Base-by-base conservation (phyloP, 2,113 vertebrate genomes). In the Oryzias curvinotus region DNA sequence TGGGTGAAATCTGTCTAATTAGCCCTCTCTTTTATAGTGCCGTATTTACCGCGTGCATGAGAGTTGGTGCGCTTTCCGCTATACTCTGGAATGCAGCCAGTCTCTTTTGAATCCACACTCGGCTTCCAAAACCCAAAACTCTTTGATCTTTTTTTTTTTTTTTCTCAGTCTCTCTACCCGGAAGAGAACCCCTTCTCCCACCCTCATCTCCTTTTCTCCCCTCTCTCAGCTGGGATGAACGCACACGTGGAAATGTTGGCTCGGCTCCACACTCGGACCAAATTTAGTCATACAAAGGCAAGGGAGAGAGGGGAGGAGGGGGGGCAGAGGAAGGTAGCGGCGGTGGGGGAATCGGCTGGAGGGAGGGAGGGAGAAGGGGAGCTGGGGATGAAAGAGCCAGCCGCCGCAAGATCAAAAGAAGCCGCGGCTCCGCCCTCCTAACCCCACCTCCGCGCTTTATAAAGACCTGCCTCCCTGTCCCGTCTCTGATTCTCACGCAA, bases 241-340 rank as follows among this genome's bases (percentile, higher is more conserved):
- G 94, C 93, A 94, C 95, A 96, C 95, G 95, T 97, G 96, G 95
- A 95, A 95, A 94, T 92, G 87, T 93, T 96, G 95, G 95, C 95
- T 83, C 84, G 68, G 81, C 88, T 96, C 95, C 96, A 96, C 85
- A 87, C 92, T 92, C 93, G 91, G 90, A 90, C 95, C 95, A 95
- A 95, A 96, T 96, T 95, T 97, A 95, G 95, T 95, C 95, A 94
- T 94, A 97, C 95, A 96, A 96, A 97, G 95, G 91, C 90, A 81
- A 90, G 89, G 87, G 86, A 65, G 90, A 59, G 82, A 19, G 75
- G 60, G 87, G 78, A 67, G 73, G 57, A 1, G 7, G 26, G 30
- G 36, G 26, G 55, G 5, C 71, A 21, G 19, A 14, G 42, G 69
- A 49, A 16, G 60, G 52, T 15, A 28, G 66, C 77, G 89, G 57